Conservation (phyloP, 1,140 invertebrate genomes). For the Onthophagus taurus region DNA sequence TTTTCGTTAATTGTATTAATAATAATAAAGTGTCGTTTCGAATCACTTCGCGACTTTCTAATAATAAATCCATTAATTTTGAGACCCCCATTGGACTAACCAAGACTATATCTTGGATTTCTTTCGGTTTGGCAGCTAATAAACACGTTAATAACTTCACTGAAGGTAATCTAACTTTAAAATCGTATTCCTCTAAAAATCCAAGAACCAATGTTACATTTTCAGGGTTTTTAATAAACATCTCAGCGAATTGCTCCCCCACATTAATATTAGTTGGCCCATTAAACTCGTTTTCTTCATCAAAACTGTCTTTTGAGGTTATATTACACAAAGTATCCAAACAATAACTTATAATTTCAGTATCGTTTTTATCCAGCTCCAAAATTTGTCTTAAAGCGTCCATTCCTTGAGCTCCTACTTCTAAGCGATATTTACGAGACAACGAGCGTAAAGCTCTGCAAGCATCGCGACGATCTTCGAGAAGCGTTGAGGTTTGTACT, state of each 20-base stretch:
- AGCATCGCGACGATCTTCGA: slow-evolving; percentile 93
- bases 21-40: slow-evolving; percentile 91
- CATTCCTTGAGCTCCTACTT: slow-evolving; percentile 95
- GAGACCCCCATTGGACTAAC: slow-evolving; percentile 95
- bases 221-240: slow-evolving; percentile 88
- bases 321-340: slow-evolving; percentile 89
- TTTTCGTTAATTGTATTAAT: slow-evolving; percentile 88
- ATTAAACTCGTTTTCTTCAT: slow-evolving; percentile 60
- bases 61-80: slow-evolving; percentile 92
- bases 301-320: slow-evolving; percentile 72
- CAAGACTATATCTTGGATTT: slow-evolving; percentile 91
- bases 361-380: slow-evolving; percentile 74
- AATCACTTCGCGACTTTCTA: slow-evolving; percentile 91
- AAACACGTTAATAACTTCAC: slow-evolving; percentile 78
- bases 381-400: slow-evolving; percentile 72
- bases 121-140: slow-evolving; percentile 72
- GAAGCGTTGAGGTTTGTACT: slow-evolving; percentile 80
- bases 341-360: slow-evolving; percentile 85
- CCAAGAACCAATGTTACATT: slow-evolving; percentile 78
- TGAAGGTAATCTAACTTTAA: slow-evolving; percentile 76
- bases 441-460: slow-evolving; percentile 90
- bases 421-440: slow-evolving; percentile 85
- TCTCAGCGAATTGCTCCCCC: slow-evolving; percentile 96
- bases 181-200: slow-evolving; percentile 93
- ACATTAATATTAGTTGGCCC: slow-evolving; percentile 44